Evolutionary conservation across 2,113 vertebrate species (phyloP), one percentile per base, ranked within the genome.

Genomic region (Dasyornis broadbenti): DNA sequence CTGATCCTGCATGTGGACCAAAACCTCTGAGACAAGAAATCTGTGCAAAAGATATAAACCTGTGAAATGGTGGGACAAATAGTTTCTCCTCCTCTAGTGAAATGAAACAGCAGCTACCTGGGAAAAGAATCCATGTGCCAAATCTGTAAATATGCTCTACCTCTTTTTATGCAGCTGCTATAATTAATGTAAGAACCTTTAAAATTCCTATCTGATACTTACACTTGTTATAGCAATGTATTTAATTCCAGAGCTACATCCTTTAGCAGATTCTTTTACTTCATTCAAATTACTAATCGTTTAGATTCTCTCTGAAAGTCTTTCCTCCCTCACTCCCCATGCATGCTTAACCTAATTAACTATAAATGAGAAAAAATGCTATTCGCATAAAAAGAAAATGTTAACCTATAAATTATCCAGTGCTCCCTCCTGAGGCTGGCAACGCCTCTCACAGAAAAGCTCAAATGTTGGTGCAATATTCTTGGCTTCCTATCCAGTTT

Each of bases 331-430:
- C 2, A 66, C 96, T 98, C 97, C 97, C 97, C 88, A 89, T 96
- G 98, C 98, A 97, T 98, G 98, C 95, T 98, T 98, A 98, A 98
- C 97, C 97, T 98, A 98, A 98, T 98, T 98, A 98, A 97, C 97
- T 98, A 96, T 97, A 98, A 98, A 98, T 98, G 98, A 98, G 97
- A 97, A 97, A 97, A 98, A 98, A 98, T 95, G 97, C 97, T 98
- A 97, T 97, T 96, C 97, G 96, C 96, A 98, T 98, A 98, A 98
- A 98, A 98, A 98, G 97, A 97, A 97, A 98, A 98, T 98, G 98
- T 98, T 98, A 98, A 97, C 96, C 97, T 98, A 98, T 98, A 98
- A 98, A 98, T 98, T 98, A 98, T 97, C 95, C 94, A 71, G 33
- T 90, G 91, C 95, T 97, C 93, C 89, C 96, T 95, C 93, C 66